Evolutionary conservation across 2,113 vertebrate species (phyloP).

Genomic region (Vicugna pacos): DNA sequence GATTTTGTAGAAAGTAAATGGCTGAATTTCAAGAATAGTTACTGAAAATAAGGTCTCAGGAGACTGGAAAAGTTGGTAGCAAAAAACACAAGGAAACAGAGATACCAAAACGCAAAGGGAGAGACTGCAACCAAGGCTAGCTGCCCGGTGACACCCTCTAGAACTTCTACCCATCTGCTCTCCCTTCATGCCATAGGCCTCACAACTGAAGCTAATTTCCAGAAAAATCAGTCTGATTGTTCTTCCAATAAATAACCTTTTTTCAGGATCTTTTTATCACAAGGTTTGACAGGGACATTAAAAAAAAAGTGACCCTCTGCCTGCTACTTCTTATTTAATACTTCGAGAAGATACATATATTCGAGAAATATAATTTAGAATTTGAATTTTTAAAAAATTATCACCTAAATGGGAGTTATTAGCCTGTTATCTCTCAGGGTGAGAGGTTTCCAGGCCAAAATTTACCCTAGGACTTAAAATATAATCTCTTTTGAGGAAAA

Average conservation of each 20-base stretch:
- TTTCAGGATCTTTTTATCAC: background rate
- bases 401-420: background rate
- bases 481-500: background rate
- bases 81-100: background rate
- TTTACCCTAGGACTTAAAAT: background rate
- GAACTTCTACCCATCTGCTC: background rate
- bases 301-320: background rate
- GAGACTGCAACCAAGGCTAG: background rate
- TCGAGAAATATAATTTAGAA: background rate
- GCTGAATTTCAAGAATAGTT: background rate
- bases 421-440: background rate
- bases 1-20: constrained; percentile 14
- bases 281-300: background rate
- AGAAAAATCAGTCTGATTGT: background rate
- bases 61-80: background rate
- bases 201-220: background rate
- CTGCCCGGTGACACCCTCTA: background rate
- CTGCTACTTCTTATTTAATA: background rate
- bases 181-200: background rate
- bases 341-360: background rate
- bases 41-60: constrained; percentile 36
- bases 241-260: background rate
- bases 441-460: background rate
- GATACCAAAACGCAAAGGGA: background rate
- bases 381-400: background rate